Evolutionary conservation across 2,888 invertebrate genomes (phyloP), one percentile per base, ranked within the genome.

Genomic region (Torymus auratus): DNA sequence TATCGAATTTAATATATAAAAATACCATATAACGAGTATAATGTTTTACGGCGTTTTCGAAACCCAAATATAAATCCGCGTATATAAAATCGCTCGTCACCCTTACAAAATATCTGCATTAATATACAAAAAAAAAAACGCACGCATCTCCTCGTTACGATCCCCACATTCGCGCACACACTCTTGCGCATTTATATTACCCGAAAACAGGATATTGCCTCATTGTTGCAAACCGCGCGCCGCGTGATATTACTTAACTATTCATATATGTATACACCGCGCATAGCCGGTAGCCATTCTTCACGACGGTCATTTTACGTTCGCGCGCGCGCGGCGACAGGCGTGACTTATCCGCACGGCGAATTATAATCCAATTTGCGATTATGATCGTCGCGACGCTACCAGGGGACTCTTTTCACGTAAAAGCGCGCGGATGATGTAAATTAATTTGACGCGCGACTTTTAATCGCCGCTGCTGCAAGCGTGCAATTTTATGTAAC

Each of bases 321-420:
- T 73, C 67, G 20, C 13, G 56, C 64, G 2, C 7, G 14, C 7
- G 20, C 64, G 89, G 86, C 87, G 89, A 90, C 88, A 88, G 88
- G 88, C 91, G 88, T 89, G 89, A 90, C 90, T 90, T 89, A 90
- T 89, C 86, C 85, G 86, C 83, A 80, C 62, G 20, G 87, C 88
- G 88, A 89, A 90, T 90, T 90, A 90, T 89, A 90, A 90, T 90
- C 89, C 89, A 90, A 90, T 90, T 90, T 90, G 87, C 88, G 89
- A 89, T 89, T 90, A 88, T 87, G 88, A 87, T 87, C 87, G 85
- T 41, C 20, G 14, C 62, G 74, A 62, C 53, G 15, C 62, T 23
- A 7, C 41, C 7, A 41, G 41, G 28, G 5, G 28, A 28, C 41
- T 41, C 41, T 41, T 41, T 41, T 41, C 41, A 10, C 41, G 41